Evolutionary conservation across 2,888 invertebrate genomes (phyloP), one percentile per base, ranked within the genome.

Genomic region (Archaeoteleia sp.): DNA sequence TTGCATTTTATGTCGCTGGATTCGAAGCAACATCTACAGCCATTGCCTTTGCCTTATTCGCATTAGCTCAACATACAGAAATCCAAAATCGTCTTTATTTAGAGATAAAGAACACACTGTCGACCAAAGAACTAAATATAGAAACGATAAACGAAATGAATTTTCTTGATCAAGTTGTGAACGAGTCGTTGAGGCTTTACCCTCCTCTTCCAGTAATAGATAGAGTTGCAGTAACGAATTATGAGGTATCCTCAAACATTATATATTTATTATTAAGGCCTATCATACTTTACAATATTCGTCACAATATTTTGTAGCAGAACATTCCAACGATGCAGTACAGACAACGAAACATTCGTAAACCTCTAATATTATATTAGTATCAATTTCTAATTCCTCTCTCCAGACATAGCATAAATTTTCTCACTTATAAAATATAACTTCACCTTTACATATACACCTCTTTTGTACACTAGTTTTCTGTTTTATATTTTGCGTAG

Each of bases 161-260:
- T 0, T 78, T 78, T 39, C 66, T 81, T n/a, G 77, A 79, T 23
- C 62, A 65, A 23, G 67, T 77, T n/a, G 40, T 81, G n/a, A 68
- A 60, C 15, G 81, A 82, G 62, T 61, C 75, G 1, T 53, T 81
- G n/a, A 72, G 81, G 32, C 25, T 81, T 15, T 75, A 79, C 67
- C 81, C 81, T 8, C 78, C 81, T 25, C 46, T 80, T 13, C 78
- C 81, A 1, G 48, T 79, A 2, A 46, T 72, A 5, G 80, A 82
- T 35, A 73, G 81, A 63, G 63, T 77, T 32, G 63, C 78, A 8
- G 32, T 32, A 4, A 42, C 5, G n/a, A 71, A 80, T 68, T 81
- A 80, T 9, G 40, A 75, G 53, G 79, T 78, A 68, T 45, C 9
- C 34, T 5, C 13, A 55, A 15, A 46, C n/a, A n/a, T n/a, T n/a